Percentiles rank a stretch among this genome's conserved stretches.
Evolutionary conservation across 2,888 invertebrate species (phyloP).

Genomic region (Drosophila kokeensis): DNA sequence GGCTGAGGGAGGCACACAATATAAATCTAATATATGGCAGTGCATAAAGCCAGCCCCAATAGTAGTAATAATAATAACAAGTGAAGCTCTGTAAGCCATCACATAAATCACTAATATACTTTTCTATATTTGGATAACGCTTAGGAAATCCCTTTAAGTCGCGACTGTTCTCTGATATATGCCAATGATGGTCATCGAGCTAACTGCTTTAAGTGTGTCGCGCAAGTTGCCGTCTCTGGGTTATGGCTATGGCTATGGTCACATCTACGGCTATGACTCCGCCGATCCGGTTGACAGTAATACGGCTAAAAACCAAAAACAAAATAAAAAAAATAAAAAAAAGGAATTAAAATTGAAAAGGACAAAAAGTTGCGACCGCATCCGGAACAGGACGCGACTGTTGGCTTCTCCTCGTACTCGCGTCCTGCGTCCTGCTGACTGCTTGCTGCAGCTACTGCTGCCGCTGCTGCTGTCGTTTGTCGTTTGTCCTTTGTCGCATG

Average conservation of each 20-base stretch:
- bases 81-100: not conserved
- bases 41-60: not conserved
- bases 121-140: not conserved
- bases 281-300: conserved; percentile 32
- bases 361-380: conserved; percentile 79
- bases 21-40: not conserved
- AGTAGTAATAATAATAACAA: not conserved
- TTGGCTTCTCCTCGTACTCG: conserved; percentile 8
- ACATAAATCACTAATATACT: not conserved
- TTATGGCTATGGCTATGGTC: conserved; percentile 5
- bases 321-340: not conserved
- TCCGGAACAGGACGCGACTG: conserved; percentile 68
- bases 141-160: not conserved
- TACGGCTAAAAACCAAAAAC: conserved; percentile 15
- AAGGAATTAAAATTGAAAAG: conserved; percentile 72
- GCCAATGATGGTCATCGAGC: conserved; percentile 70
- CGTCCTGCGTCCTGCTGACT: conserved; percentile 4
- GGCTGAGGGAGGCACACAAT: not conserved
- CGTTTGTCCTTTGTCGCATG: conserved; percentile 76
- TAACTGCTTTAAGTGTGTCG: conserved; percentile 78
- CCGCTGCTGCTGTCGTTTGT: conserved; percentile 45
- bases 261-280: conserved; percentile 27
- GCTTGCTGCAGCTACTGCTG: not conserved
- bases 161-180: conserved; percentile 47
- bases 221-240: conserved; percentile 37